These are phyloP conservation scores for Conger conger DNA, from an alignment of 2,113 vertebrate species.

Conservation along the genomic window DNA sequence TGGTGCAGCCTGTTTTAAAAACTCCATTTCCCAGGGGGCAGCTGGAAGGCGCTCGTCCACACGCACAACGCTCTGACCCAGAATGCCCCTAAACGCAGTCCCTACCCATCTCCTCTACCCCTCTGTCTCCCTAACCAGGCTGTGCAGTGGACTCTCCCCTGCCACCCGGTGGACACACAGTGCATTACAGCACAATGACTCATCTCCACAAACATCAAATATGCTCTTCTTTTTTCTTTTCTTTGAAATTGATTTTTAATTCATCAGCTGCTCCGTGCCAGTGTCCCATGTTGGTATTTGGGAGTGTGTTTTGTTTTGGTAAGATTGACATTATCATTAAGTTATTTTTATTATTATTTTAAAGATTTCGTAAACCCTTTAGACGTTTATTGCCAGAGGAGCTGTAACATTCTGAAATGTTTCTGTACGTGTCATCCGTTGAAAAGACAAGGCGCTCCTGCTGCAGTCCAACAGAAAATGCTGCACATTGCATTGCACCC, in stretches of 20 bases:
- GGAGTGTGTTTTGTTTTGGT: not conserved
- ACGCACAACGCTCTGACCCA: constrained; percentile 46
- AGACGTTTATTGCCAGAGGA: no score
- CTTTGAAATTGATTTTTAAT: not conserved
- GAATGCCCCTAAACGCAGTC: constrained; percentile 50
- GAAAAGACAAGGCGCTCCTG: not conserved
- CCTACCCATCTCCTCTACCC: constrained; percentile 22
- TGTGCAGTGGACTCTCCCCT: constrained; percentile 21
- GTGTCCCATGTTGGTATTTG: not conserved
- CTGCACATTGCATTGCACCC: not conserved
- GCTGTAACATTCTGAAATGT: not conserved
- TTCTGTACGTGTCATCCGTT: not conserved
- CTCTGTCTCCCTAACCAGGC: not conserved
- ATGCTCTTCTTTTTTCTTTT: not conserved
- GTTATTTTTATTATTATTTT: not conserved
- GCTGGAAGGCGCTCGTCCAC: constrained; percentile 53
- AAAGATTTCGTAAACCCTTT: no score
- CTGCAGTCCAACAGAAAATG: not conserved
- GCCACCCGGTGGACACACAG: constrained; percentile 42
- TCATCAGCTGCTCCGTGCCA: not conserved
- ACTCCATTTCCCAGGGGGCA: constrained; percentile 41
- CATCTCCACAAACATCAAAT: constrained; percentile 28
- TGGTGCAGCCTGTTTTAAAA: constrained; percentile 47
- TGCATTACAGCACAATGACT: constrained; percentile 43
- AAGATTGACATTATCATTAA: not conserved